Conservation (phyloP, 2,888 invertebrate genomes). For the Lepidocyrtinus sp. region DNA sequence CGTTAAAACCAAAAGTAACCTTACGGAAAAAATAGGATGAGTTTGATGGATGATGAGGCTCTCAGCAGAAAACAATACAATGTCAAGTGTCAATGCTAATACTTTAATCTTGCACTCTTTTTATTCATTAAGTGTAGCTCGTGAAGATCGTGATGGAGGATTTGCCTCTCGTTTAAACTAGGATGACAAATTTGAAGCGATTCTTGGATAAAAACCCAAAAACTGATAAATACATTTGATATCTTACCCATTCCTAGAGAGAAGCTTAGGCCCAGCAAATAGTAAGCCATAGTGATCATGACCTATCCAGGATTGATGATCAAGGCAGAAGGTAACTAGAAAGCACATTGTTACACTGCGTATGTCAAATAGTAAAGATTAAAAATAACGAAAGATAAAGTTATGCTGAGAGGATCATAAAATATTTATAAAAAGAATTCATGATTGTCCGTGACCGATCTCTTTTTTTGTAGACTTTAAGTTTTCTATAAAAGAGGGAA, state of each 20-base stretch:
- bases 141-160: not conserved
- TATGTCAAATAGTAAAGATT: not conserved
- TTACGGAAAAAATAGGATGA: no score
- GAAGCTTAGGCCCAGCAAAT: not conserved
- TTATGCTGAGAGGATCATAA: not conserved
- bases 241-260: not conserved
- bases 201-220: not conserved
- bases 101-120: not conserved
- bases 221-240: not conserved
- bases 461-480: not conserved
- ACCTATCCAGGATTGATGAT: not conserved
- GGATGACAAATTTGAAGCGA: not conserved
- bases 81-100: conserved; percentile 4
- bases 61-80: not conserved
- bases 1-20: no score
- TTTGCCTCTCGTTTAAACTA: not conserved
- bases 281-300: not conserved
- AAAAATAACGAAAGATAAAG: not conserved
- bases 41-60: no score
- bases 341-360: not conserved
- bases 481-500: not conserved
- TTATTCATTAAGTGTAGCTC: not conserved
- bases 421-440: not conserved
- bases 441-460: conserved; percentile 2
- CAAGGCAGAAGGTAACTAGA: not conserved